A percentile compares a stretch with the other conserved stretches of the same genome.
These are phyloP conservation scores for Hippoglossus stenolepis DNA, from an alignment of 2,113 vertebrate genomes.

Conservation along the genomic window DNA sequence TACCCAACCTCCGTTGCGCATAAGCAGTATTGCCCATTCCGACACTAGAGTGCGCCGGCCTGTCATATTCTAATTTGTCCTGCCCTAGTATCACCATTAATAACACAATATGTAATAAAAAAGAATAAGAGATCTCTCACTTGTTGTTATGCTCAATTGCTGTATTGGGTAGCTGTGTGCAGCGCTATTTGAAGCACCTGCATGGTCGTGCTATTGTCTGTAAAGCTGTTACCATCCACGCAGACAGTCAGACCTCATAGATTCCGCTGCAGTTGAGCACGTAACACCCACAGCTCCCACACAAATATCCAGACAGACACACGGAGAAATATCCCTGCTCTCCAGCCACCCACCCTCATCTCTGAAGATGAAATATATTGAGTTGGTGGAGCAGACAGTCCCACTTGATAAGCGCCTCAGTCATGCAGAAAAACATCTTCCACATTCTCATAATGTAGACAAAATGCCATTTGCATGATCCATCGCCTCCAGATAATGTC, in stretches of 20 bases:
- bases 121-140: too few species aligned
- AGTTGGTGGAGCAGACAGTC: constrained; percentile 81
- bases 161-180: too few species aligned
- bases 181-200: too few species aligned
- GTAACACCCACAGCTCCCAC: constrained; percentile 28
- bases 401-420: constrained; percentile 88
- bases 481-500: constrained; percentile 86
- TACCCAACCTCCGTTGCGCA: too few species aligned
- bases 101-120: too few species aligned
- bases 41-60: too few species aligned
- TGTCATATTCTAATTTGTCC: not conserved
- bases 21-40: too few species aligned
- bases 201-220: too few species aligned
- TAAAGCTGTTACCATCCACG: too few species aligned
- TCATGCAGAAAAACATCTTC: constrained; percentile 91
- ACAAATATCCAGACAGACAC: constrained; percentile 47
- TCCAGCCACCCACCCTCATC: constrained; percentile 53
- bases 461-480: constrained; percentile 91
- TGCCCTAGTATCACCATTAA: too few species aligned
- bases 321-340: constrained; percentile 36
- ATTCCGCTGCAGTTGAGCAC: not conserved
- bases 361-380: constrained; percentile 84
- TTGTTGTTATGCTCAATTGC: too few species aligned
- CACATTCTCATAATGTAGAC: constrained; percentile 90
- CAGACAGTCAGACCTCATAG: too few species aligned